Evolutionary conservation across 2,888 invertebrate genomes (phyloP), one percentile per base, ranked within the genome.

Genomic region (Sphaeridia pumilis): DNA sequence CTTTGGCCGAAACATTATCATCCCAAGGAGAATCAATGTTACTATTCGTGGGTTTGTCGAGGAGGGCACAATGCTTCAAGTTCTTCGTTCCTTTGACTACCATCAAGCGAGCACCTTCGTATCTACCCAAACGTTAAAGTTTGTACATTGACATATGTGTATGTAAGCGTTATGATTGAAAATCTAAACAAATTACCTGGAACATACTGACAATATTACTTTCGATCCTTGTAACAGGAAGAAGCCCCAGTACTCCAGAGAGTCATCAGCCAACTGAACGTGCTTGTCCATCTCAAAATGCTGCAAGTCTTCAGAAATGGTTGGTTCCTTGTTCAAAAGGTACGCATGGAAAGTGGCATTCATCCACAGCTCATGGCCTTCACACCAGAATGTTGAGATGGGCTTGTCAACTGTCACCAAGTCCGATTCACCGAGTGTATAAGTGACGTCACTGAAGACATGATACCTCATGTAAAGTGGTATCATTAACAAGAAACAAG

Each of bases 161-260:
- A 5, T 12, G 20, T 10, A 38, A 17, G 38, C 38, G 38, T 38
- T 38, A 17, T 5, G 5, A 38, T 5, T 26, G 7, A 14, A 17
- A 22, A 28, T 17, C 28, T 46, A 12, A 14, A 22, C 24, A 35
- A 4, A 24, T 41, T 55, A 83, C 67, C 83, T 78, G 12, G 87
- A 87, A 68, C 87, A 88, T 42, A 84, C 82, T 67, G 84, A 83
- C 24, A 88, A 72, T 59, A 79, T 78, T 2, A 88, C 86, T 12
- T 77, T 78, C 1, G 87, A 85, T 24, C 86, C 87, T 70, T 81
- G 79, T 46, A 85, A 73, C 44, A 88, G 73, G 72, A 83, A 87
- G 71, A 88, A 87, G 2, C 87, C 87, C 87, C 87, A 88, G 70
- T 87, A 88, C 69, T 88, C 87, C 31, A 87, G 71, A 10, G 87